Evolutionary conservation across 2,797 vertebrate species (phyloP).

Genomic region (Sternotherus odoratus): DNA sequence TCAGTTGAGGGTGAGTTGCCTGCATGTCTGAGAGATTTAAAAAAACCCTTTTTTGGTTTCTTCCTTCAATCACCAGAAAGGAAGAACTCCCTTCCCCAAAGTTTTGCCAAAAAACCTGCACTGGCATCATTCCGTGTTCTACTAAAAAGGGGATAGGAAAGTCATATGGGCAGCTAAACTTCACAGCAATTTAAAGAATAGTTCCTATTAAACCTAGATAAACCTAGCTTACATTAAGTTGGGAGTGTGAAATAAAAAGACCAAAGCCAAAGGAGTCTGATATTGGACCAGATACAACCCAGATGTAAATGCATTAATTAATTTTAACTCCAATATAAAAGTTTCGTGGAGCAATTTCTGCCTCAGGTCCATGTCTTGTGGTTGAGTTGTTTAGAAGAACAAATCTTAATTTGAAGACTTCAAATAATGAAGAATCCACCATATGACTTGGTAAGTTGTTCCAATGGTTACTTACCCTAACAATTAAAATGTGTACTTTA

Average conservation of each 20-base stretch:
- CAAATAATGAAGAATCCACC: not conserved
- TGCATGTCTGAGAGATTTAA: fast-evolving
- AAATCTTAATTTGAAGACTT: not conserved
- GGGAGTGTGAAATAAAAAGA: not conserved
- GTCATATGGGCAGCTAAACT: not conserved
- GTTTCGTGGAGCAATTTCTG: not conserved
- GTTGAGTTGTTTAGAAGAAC: not conserved
- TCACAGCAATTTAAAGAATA: not conserved
- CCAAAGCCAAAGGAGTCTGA: not conserved
- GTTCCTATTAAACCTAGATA: not conserved
- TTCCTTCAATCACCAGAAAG: not conserved
- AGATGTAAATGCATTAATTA: not conserved
- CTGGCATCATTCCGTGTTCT: not conserved
- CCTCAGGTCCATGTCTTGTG: not conserved
- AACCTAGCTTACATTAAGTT: not conserved
- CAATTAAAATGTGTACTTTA: fast-evolving
- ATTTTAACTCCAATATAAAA: not conserved
- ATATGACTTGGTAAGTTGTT: not conserved
- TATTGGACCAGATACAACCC: not conserved
- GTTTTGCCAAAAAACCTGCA: not conserved
- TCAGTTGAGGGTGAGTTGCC: fast-evolving
- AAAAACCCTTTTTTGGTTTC: not conserved
- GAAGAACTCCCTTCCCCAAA: not conserved
- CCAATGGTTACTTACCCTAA: not conserved
- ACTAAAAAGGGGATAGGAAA: not conserved